These are phyloP conservation scores for Phortica variegata DNA, from an alignment of 1,140 invertebrate genomes.

Conservation along the genomic window DNA sequence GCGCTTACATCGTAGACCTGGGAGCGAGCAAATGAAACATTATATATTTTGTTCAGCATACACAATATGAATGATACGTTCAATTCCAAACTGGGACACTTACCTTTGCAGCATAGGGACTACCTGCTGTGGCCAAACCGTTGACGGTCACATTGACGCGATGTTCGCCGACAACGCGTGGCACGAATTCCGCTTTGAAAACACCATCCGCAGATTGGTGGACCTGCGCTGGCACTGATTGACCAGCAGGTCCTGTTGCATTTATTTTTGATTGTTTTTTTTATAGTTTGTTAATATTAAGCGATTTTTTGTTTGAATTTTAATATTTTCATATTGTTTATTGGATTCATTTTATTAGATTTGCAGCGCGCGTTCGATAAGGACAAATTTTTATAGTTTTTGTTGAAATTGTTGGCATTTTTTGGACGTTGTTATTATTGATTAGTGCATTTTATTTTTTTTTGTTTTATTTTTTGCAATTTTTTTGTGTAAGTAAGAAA, in stretches of 20 bases:
- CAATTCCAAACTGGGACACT: constrained; percentile 16
- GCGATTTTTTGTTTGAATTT: too few relatives aligned
- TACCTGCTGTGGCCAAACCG: constrained; percentile 76
- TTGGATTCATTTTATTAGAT: too few relatives aligned
- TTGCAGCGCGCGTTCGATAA: too few relatives aligned
- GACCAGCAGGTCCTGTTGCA: constrained; percentile 73
- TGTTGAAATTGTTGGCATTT: too few relatives aligned
- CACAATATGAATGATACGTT: not conserved
- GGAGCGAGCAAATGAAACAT: not conserved
- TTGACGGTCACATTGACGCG: constrained; percentile 81
- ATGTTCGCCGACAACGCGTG: constrained; percentile 85
- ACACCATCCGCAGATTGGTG: constrained; percentile 73
- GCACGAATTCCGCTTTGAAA: constrained; percentile 85
- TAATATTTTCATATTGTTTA: too few relatives aligned
- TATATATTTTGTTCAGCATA: not conserved
- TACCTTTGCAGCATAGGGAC: constrained; percentile 87
- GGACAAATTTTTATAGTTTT: too few relatives aligned
- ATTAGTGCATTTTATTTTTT: constrained; percentile 10
- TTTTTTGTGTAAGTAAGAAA: constrained; percentile 14
- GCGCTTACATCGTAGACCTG: constrained; percentile 90
- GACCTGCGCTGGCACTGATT: constrained; percentile 83
- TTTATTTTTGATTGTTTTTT: constrained; percentile 22
- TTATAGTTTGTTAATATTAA: too few relatives aligned
- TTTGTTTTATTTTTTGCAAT: constrained; percentile 8
- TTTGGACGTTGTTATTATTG: too few relatives aligned